Base-by-base conservation (phyloP, 2,797 vertebrate genomes). In the Philypnodon macrostomus region DNA sequence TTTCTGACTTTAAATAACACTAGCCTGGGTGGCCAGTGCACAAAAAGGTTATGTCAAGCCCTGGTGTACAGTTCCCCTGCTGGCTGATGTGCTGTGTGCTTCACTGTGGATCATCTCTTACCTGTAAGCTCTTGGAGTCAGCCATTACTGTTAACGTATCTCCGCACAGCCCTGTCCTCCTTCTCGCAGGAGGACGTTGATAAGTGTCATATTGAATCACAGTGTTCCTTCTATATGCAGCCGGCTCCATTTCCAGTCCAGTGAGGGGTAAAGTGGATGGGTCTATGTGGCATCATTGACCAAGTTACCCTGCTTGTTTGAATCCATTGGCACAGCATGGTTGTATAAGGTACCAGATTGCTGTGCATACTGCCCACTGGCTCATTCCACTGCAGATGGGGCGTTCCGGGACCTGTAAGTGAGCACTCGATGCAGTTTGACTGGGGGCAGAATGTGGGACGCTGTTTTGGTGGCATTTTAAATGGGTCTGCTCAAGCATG, bases 371-470 rank as follows among this genome's bases (percentile, higher is more conserved):
- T 73, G 68, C 77, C 83, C 70, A 81, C 65, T 65, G 81, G 74
- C 80, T 64, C 63, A 58, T 81, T 81, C 44, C 67, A 21, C 39
- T 76, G 66, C 72, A 63, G 74, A 68, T 63, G 62, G 83, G 69
- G 66, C 70, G 55, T 89, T 88, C 82, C 69, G 82, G 83, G 83
- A 86, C 86, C 81, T 85, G 81, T 83, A 85, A 83, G 84, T 72
- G 84, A 81, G 67, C 79, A 73, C 84, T 85, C 75, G 67, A 80
- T 81, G 83, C 85, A 75, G 67, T 79, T 83, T 85, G 80, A 84
- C 83, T 81, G 79, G 75, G 84, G 84, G 81, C 77, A 73, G 79
- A 81, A 80, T 81, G 75, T 81, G 67, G 77, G 80, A 78, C 77
- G 70, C 59, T 80, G 73, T 84, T 85, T 85, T 80, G 75, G 77